Evolutionary conservation across 2,113 vertebrate species (phyloP).

Genomic region (Conger conger): DNA sequence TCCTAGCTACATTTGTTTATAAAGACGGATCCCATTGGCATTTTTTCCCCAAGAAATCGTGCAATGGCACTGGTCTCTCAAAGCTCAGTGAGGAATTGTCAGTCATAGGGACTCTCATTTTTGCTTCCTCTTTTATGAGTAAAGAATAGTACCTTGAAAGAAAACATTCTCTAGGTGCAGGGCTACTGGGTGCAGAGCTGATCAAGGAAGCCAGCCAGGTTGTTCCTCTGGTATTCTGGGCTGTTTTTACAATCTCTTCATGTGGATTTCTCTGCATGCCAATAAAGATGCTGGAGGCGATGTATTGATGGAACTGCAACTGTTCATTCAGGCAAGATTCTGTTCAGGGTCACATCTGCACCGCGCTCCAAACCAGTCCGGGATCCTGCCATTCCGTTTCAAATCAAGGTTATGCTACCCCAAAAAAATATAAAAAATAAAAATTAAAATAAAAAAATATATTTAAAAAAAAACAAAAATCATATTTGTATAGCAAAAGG

Average conservation of each 20-base stretch:
- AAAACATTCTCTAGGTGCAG: not conserved
- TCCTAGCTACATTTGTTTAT: not conserved
- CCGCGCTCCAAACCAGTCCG: not conserved
- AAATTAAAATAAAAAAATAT: not conserved
- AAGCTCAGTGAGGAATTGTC: not conserved
- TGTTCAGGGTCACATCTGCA: not conserved
- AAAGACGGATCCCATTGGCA: not conserved
- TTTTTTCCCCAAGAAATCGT: not conserved
- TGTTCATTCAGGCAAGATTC: constrained; percentile 1
- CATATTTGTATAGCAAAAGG: not conserved
- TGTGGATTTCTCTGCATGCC: not conserved
- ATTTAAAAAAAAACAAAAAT: not conserved
- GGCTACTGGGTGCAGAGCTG: not conserved
- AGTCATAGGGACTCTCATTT: not conserved
- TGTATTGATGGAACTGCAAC: not conserved
- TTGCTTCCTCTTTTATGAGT: not conserved
- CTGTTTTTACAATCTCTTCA: not conserved
- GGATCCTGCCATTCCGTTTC: not conserved
- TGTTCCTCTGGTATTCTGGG: not conserved
- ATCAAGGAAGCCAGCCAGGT: not conserved
- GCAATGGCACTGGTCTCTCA: not conserved
- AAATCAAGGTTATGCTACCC: not conserved
- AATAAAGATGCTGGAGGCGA: not conserved
- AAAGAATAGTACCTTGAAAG: not conserved
- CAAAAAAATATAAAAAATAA: not conserved